Conservation (phyloP, 1,140 invertebrate genomes). For the Ostrea denselamellosa region DNA sequence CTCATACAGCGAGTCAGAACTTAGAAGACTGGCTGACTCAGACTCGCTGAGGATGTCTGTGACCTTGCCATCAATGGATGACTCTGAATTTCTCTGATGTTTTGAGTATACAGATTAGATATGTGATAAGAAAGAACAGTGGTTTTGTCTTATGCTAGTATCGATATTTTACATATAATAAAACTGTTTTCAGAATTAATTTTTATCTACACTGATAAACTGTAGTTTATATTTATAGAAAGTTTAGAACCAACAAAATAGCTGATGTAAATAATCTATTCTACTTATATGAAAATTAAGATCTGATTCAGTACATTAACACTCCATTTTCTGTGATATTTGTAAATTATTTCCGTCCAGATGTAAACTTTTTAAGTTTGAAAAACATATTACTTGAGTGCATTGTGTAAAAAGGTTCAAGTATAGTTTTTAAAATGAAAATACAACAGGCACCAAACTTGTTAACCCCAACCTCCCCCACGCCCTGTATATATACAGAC, state of each 20-base stretch:
- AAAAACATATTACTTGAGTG: no score
- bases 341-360: not conserved
- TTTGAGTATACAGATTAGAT: not conserved
- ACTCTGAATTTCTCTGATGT: constrained; percentile 14
- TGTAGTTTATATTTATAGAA: not conserved
- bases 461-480: no score
- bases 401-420: no score
- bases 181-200: not conserved
- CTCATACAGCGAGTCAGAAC: constrained; percentile 52
- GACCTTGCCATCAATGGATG: constrained; percentile 65
- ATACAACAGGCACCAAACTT: no score
- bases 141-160: not conserved
- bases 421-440: no score
- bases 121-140: not conserved
- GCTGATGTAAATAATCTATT: not conserved
- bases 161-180: not conserved
- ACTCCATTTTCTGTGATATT: not conserved
- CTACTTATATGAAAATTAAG: not conserved
- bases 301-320: not conserved
- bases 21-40: constrained; percentile 53
- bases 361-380: not conserved
- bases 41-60: constrained; percentile 66
- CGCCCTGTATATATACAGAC: no score
- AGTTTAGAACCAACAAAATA: not conserved
- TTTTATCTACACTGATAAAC: not conserved